phyloP scores from a whole-genome alignment of 2,888 invertebrate genomes.

The Conus canariensis region DNA sequence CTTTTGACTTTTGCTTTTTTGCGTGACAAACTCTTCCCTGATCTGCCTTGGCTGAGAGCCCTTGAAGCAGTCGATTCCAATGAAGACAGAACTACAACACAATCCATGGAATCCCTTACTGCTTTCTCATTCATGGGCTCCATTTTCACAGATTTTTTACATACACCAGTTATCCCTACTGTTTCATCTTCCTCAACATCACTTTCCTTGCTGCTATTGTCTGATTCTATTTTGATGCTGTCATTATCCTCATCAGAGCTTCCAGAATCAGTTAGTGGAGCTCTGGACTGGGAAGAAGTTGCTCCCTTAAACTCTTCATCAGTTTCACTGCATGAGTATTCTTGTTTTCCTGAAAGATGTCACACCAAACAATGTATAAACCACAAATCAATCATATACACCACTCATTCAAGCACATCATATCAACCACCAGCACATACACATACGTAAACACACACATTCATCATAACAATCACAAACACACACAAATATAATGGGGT shows the following conservation, averaged over 20 bases:
- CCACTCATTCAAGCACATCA: neutral
- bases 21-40: neutral
- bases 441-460: neutral
- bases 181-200: neutral
- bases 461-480: neutral
- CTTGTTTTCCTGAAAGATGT: neutral
- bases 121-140: neutral
- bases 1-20: neutral
- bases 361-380: neutral
- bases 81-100: neutral
- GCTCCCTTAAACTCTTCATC: neutral
- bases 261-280: neutral
- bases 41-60: neutral
- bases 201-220: neutral
- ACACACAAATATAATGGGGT: neutral
- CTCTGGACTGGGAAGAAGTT: neutral
- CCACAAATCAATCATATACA: neutral
- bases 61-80: neutral
- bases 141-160: neutral
- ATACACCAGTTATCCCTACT: neutral
- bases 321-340: constrained; percentile 13
- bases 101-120: neutral
- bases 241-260: neutral
- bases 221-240: neutral
- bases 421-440: neutral